A percentile compares a stretch with the other conserved stretches of the same genome.
Evolutionary conservation across 2,797 vertebrate species (phyloP).

Genomic region (Danionella dracula): DNA sequence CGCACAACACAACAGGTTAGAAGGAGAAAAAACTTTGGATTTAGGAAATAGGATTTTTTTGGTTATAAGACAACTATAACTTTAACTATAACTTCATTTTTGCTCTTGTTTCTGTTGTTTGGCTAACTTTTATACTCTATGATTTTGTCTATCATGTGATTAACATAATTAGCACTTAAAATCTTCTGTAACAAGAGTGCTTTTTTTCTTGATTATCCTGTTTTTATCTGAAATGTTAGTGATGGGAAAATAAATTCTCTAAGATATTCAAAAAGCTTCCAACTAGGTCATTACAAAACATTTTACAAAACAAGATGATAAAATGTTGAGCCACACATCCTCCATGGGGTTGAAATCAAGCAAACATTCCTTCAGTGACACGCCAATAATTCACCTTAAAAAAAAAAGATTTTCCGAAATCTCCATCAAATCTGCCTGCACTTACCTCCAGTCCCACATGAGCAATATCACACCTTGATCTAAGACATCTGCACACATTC

Average conservation of each 20-base stretch:
- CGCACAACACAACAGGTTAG: background rate
- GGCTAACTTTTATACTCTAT: too few species aligned
- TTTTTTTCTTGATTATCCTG: too few species aligned
- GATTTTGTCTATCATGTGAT: too few species aligned
- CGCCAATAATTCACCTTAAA: constrained; percentile 5
- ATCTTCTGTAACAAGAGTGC: too few species aligned
- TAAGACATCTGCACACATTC: constrained; percentile 46
- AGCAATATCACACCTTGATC: constrained; percentile 33
- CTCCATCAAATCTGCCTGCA: constrained; percentile 4
- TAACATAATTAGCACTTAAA: too few species aligned
- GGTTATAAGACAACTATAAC: too few species aligned
- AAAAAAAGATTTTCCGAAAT: constrained; percentile 8
- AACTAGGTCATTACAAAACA: background rate
- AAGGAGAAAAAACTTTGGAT: too few species aligned
- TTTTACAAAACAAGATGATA: background rate
- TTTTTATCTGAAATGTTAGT: too few species aligned
- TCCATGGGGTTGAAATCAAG: background rate
- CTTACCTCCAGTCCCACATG: constrained; percentile 7
- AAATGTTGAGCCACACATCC: background rate
- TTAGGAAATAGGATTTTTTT: too few species aligned
- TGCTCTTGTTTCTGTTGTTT: too few species aligned
- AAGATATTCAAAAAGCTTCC: background rate
- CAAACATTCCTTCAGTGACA: background rate
- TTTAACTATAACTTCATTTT: too few species aligned
- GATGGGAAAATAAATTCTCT: too few species aligned